Conservation (phyloP, 2,797 vertebrate genomes). For the Helarctos malayanus region DNA sequence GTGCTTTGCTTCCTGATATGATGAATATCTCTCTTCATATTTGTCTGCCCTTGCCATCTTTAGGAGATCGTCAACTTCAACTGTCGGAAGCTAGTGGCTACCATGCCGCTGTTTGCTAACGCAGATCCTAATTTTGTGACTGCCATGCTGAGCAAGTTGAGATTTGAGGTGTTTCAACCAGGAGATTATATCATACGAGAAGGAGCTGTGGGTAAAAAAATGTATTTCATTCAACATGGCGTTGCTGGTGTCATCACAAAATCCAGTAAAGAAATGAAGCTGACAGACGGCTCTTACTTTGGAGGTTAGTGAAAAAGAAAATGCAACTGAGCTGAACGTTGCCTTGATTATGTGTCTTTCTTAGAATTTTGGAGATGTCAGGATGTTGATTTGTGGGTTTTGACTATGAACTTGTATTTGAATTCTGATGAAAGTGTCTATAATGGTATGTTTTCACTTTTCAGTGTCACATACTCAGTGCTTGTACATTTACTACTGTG, state of each 20-base stretch:
- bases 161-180: conserved; percentile 98
- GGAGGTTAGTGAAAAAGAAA: conserved; percentile 93
- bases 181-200: conserved; percentile 99
- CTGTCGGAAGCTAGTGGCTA: conserved; percentile 98
- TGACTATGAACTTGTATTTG: not conserved
- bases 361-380: not conserved
- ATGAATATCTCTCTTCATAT: not conserved
- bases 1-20: not conserved
- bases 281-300: conserved; percentile 98
- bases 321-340: not conserved
- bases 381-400: not conserved
- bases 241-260: conserved; percentile 99
- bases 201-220: conserved; percentile 98
- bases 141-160: conserved; percentile 98
- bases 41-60: conserved; percentile 65
- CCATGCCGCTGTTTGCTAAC: conserved; percentile 98
- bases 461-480: not conserved
- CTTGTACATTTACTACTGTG: not conserved
- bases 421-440: not conserved
- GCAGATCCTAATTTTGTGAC: conserved; percentile 99
- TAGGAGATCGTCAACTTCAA: conserved; percentile 99
- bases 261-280: conserved; percentile 98
- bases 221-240: conserved; percentile 99
- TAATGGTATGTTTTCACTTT: not conserved
- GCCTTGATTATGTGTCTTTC: not conserved